These are phyloP conservation scores for Arge pagana DNA, from an alignment of 2,888 invertebrate species.

Conservation along the genomic window DNA sequence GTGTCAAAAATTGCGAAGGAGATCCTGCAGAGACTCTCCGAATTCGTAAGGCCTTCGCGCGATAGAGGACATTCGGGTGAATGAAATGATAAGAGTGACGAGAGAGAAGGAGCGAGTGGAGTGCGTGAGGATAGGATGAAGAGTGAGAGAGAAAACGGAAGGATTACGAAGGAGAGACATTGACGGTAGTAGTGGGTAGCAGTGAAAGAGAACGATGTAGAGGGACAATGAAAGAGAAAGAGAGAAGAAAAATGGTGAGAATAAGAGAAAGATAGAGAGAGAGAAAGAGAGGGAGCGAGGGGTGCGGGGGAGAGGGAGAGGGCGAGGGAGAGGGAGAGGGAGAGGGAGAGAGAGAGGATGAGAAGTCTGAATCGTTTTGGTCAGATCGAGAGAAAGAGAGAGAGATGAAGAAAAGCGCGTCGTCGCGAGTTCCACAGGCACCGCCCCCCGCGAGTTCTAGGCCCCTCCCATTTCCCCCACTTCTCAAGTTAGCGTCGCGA, in stretches of 20 bases:
- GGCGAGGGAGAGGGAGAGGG: slow-evolving; percentile 13
- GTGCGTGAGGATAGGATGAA: too few species aligned
- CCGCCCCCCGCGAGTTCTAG: slow-evolving; percentile 5
- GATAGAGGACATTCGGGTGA: too few species aligned
- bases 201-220: too few species aligned
- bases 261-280: background rate
- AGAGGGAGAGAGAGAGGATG: slow-evolving; percentile 12
- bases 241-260: background rate
- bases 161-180: too few species aligned
- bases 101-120: too few species aligned
- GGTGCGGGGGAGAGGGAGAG: slow-evolving; percentile 20
- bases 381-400: slow-evolving; percentile 17
- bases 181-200: too few species aligned
- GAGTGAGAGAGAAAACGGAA: too few species aligned
- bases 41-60: too few species aligned
- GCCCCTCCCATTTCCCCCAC: slow-evolving; percentile 12
- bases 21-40: too few species aligned
- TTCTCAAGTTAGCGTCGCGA: slow-evolving; percentile 8
- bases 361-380: background rate
- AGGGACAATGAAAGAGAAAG: slow-evolving; percentile 8
- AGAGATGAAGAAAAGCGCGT: slow-evolving; percentile 1
- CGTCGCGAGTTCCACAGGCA: slow-evolving; percentile 6
- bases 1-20: too few species aligned
- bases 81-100: too few species aligned
- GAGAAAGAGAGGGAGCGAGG: slow-evolving; percentile 12